Percentiles rank a stretch among this genome's conserved stretches.
phyloP scores from a whole-genome alignment of 2,113 vertebrate species.

The Panthera leo region DNA sequence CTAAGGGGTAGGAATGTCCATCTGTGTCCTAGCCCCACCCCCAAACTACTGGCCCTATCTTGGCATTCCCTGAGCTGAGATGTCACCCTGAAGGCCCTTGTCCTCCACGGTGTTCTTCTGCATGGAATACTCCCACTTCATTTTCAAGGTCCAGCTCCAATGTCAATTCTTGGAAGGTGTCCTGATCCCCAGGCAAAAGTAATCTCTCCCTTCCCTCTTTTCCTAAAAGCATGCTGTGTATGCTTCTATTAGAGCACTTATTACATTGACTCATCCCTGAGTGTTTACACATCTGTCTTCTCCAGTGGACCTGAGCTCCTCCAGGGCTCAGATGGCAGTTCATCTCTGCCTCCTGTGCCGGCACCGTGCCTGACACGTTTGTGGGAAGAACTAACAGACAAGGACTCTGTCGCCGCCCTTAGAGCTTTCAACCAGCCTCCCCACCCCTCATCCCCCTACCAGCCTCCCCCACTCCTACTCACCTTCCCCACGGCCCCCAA shows the following conservation, averaged over 20 bases:
- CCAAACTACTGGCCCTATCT: not conserved
- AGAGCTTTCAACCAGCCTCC: not conserved
- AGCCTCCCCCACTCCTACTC: conserved; percentile 55
- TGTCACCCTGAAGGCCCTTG: not conserved
- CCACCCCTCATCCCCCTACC: not conserved
- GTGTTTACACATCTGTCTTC: not conserved
- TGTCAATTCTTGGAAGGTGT: not conserved
- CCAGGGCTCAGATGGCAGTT: not conserved
- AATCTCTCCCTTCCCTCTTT: not conserved
- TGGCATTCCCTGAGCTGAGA: not conserved
- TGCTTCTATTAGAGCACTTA: not conserved
- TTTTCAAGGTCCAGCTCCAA: not conserved
- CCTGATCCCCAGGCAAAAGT: not conserved
- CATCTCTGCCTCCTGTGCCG: not conserved
- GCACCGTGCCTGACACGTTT: not conserved
- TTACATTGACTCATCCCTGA: not conserved
- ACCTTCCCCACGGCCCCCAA: conserved; percentile 88
- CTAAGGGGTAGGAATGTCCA: not conserved
- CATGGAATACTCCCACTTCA: not conserved
- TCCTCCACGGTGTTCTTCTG: not conserved
- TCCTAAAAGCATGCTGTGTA: not conserved
- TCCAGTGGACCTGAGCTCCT: not conserved
- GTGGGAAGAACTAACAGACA: not conserved
- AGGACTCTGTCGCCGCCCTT: not conserved
- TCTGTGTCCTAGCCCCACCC: not conserved